Conservation (phyloP, 2,888 invertebrate genomes). For the Mycalesis mineus region DNA sequence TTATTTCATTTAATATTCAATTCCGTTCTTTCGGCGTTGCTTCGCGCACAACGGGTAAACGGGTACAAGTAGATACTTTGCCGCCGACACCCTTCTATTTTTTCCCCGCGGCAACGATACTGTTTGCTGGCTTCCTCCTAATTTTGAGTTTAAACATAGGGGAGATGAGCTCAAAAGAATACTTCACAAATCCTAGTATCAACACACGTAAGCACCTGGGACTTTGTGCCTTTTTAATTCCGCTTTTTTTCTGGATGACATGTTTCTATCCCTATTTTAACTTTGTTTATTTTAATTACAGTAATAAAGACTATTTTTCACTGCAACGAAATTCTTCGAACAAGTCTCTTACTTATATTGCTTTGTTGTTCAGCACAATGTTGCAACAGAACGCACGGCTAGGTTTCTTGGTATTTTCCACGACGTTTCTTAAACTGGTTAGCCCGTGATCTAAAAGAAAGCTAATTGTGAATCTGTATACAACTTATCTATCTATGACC, state of each 20-base stretch:
- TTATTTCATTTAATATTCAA: slow-evolving; percentile 80
- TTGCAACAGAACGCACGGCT: too few relatives aligned
- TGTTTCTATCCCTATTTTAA: background rate
- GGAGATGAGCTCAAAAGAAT: slow-evolving; percentile 62
- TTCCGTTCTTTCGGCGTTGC: slow-evolving; percentile 69
- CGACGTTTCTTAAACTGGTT: too few relatives aligned
- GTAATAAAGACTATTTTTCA: too few relatives aligned
- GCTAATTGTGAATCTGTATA: too few relatives aligned
- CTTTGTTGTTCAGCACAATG: too few relatives aligned
- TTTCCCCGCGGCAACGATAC: slow-evolving; percentile 59
- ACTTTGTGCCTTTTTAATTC: slow-evolving; percentile 4
- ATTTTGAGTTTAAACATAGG: slow-evolving; percentile 73
- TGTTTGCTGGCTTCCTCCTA: slow-evolving; percentile 71
- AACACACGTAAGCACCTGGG: slow-evolving; percentile 26
- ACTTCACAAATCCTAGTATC: slow-evolving; percentile 54
- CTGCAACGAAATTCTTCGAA: too few relatives aligned
- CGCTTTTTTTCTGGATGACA: background rate
- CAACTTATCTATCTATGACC: too few relatives aligned
- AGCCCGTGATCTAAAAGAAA: too few relatives aligned
- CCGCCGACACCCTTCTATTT: slow-evolving; percentile 68
- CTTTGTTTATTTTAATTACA: too few relatives aligned
- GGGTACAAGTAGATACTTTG: slow-evolving; percentile 63
- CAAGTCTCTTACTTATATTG: too few relatives aligned
- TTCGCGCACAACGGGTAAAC: slow-evolving; percentile 62
- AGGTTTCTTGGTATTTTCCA: too few relatives aligned